phyloP scores from a whole-genome alignment of 2,797 vertebrate genomes.

The Garrulus glandarius region DNA sequence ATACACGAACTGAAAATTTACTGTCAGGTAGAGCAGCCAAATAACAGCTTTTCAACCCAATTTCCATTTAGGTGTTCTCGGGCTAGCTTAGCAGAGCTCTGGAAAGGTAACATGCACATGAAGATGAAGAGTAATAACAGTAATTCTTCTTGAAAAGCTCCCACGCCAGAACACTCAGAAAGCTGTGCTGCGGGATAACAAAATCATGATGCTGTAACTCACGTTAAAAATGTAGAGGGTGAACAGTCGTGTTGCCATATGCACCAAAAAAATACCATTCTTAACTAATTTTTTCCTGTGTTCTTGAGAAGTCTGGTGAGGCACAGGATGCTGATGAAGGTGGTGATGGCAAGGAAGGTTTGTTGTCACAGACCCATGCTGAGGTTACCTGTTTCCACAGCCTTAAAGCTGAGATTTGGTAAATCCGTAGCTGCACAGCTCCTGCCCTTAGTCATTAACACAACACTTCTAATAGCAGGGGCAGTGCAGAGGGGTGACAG shows the following conservation, averaged over 20 bases:
- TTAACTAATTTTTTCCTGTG: neutral
- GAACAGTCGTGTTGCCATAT: neutral
- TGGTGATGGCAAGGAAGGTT: neutral
- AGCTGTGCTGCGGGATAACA: rapidly evolving
- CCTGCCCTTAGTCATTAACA: neutral
- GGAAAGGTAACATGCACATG: neutral
- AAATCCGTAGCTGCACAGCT: neutral
- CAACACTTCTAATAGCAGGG: too few species aligned
- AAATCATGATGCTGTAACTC: neutral
- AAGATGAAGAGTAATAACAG: neutral
- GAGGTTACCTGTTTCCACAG: neutral
- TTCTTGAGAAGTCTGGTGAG: neutral
- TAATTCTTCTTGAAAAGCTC: neutral
- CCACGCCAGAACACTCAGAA: neutral
- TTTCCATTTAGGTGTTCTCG: neutral
- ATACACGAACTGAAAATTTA: neutral
- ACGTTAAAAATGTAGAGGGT: neutral
- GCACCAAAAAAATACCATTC: neutral
- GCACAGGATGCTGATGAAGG: neutral
- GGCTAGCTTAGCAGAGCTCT: neutral
- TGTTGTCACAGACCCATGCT: rapidly evolving
- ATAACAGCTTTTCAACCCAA: neutral
- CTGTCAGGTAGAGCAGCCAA: neutral
- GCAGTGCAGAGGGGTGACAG: neutral
- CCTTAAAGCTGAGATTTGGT: neutral